Evolutionary conservation across 2,888 invertebrate genomes (phyloP).

Genomic region (Leistus spinibarbis): DNA sequence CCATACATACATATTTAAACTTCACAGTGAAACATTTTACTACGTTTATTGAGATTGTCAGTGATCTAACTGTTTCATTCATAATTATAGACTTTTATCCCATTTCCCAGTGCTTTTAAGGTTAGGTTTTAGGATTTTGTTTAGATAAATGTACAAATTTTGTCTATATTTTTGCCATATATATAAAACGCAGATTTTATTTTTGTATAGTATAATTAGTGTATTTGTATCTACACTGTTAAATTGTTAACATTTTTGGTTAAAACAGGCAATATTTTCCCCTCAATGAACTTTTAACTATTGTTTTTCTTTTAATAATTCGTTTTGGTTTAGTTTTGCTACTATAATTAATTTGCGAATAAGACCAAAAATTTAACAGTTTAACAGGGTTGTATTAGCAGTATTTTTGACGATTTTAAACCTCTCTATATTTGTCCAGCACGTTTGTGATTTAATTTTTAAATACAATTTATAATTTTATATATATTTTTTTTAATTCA

Average conservation of each 20-base stretch:
- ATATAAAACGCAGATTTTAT: background rate
- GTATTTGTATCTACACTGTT: background rate
- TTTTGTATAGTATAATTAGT: background rate
- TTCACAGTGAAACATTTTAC: too few species aligned
- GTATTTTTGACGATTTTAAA: background rate
- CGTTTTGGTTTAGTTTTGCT: too few species aligned
- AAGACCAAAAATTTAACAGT: background rate
- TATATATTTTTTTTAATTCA: background rate
- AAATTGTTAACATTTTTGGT: too few species aligned
- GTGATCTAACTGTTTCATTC: background rate
- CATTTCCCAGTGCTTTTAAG: background rate
- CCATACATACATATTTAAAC: background rate
- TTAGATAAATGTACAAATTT: background rate
- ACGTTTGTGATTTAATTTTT: conserved; percentile 27
- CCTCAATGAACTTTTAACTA: too few species aligned
- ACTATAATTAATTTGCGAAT: too few species aligned
- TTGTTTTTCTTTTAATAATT: too few species aligned
- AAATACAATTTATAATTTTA: background rate
- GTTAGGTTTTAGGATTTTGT: background rate
- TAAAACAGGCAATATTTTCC: too few species aligned
- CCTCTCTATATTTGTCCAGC: conserved; percentile 5
- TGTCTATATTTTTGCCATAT: background rate
- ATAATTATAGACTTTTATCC: conserved; percentile 12
- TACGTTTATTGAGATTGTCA: too few species aligned
- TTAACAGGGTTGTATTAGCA: background rate